Evolutionary conservation across 2,113 vertebrate genomes (phyloP), one percentile per base, ranked within the genome.

Genomic region (Rana temporaria): DNA sequence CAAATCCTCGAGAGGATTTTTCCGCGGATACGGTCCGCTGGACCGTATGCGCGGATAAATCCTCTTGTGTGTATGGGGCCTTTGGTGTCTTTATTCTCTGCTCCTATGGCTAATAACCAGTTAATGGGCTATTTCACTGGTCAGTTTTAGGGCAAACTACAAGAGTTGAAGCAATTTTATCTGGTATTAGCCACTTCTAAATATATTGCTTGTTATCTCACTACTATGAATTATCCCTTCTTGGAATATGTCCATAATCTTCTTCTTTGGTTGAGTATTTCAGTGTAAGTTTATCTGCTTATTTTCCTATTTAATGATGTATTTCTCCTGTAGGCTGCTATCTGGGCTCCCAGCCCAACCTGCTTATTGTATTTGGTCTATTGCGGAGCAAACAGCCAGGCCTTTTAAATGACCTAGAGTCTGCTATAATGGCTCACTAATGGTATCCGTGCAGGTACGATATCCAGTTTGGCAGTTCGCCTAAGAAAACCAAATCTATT

Each of bases 381-480:
- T 48, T 56, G 26, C 16, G 1, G 38, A 77, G 64, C 65, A 57
- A 79, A 56, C 53, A 48, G 34, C 2, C n/a, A 24, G 32, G n/a
- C 19, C 52, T 69, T 20, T 59, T 55, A 78, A 34, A 67, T 67
- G n/a, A 56, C 19, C 26, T 8, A 14, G 20, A 78, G 64, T 67
- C 4, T 55, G 34, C 20, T 7, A 22, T 78, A 69, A 57, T 52
- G 59, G 74, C 7, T 1, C 42, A 9, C 3, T 77, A 65, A 79
- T 78, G 22, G 17, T 22, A 71, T 55, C 20, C 9, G 9, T 56
- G 53, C 52, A 57, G 68, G 53, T 72, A 12, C 9, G 2, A 72
- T 55, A 72, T 81, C 67, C 52, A 72, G 22, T 32, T 48, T 64
- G 79, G 79, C 56, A 81, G 26, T 20, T 11, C 6, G 34, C 79